Evolutionary conservation across 2,888 invertebrate species (phyloP), one percentile per base, ranked within the genome.

Genomic region (Noctua pronuba): DNA sequence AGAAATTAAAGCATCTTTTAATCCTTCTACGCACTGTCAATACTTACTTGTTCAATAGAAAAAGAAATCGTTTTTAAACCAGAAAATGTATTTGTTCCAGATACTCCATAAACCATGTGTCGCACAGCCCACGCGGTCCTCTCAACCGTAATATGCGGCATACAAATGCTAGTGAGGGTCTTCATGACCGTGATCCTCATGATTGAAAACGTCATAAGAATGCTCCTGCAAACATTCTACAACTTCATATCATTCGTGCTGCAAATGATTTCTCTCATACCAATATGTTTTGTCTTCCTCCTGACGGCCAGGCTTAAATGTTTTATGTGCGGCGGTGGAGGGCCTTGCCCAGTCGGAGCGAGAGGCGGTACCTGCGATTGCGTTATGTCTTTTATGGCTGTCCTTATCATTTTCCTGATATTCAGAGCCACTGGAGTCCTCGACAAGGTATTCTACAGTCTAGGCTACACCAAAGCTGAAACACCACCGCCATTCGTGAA

Each of bases 101-200:
- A 80, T 87, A 77, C 84, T 73, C 44, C 35, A 58, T 83, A 60
- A 88, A 92, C 87, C 72, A 96, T 96, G 96, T 96, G 95, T 94
- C 94, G 94, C 35, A 94, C 95, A 49, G 90, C 93, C 55, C 94
- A 94, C 89, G 91, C 94, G 5, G 0, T 95, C 11, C 73, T 95
- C 10, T 92, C 93, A 75, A 92, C 91, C 66, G 79, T 80, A 87
- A 93, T 95, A 93, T 96, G 96, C 85, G 92, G 92, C 8, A 85
- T 95, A 10, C 96, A 96, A 88, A 95, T 95, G 94, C 69, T 95
- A 52, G 94, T 95, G 18, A 90, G 96, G 82, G 93, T 96, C 85
- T 93, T 95, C 65, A 95, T 95, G 95, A 95, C 95, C 79, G 46
- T 94, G 16, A 92, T 96, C 64, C 92, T 96, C 44, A 95, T 95